Conservation (phyloP, 2,113 vertebrate species). For the Oreotragus oreotragus region DNA sequence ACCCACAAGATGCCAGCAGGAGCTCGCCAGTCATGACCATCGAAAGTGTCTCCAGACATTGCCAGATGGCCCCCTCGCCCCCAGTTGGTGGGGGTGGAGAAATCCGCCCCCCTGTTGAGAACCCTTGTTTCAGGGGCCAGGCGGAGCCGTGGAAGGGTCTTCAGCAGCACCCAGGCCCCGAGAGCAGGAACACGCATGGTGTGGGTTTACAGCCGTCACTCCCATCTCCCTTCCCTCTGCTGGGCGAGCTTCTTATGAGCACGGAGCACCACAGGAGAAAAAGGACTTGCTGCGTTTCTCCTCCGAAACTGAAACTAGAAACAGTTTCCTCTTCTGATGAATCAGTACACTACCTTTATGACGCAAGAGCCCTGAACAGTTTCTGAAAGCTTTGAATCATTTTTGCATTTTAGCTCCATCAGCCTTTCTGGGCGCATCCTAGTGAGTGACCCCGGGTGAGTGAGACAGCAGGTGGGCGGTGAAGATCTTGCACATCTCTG, state of each 20-base stretch:
- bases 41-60: neutral
- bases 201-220: too few relatives aligned
- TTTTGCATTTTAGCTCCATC: neutral
- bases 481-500: neutral
- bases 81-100: too few relatives aligned
- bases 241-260: neutral
- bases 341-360: neutral
- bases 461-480: neutral
- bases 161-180: neutral
- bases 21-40: neutral
- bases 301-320: neutral
- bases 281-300: neutral
- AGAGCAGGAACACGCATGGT: neutral
- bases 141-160: rapidly evolving
- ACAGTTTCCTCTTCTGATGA: neutral
- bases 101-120: neutral
- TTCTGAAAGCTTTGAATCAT: neutral
- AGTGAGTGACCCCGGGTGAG: neutral
- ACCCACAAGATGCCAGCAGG: neutral
- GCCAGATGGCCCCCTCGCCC: neutral
- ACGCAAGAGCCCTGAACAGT: neutral
- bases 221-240: neutral
- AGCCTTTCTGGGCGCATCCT: neutral
- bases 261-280: neutral
- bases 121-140: neutral